Base-by-base conservation (phyloP, 2,888 invertebrate species). In the Mythimna loreyi region DNA sequence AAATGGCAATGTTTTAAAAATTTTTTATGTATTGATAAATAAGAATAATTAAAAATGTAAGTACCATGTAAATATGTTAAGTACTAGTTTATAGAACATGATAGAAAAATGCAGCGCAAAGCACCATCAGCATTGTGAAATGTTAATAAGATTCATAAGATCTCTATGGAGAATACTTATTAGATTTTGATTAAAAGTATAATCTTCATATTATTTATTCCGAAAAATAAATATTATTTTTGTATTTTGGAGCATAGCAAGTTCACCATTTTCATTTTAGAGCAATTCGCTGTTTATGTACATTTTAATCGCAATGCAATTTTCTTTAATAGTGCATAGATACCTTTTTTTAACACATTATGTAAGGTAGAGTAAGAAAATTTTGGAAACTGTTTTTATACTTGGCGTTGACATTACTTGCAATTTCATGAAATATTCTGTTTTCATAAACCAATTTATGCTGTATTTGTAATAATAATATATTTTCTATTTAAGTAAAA, bases 251-350 rank as follows among this genome's bases (percentile, higher is more conserved):
- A 72, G 28, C 57, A 63, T 1, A 55, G 55, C 73, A 64, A 30
- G n/a, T 25, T 30, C 33, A 21, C 9, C 19, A 23, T 13, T 3
- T 21, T 16, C 43, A 28, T 19, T 45, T 55, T 30, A 50, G 3
- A 55, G 33, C 13, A 25, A 50, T n/a, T 73, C 79, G 67, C 75
- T 45, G 47, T 6, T 33, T 8, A 49, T 11, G 19, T 45, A 21
- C 28, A 28, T 11, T 45, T 55, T 21, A 11, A 40, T 73, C 49
- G 74, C 74, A 59, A n/a, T 33, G 74, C 74, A 30, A 36, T 25
- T 55, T 23, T 19, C 9, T n/a, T 28, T 40, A 13, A 16, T 43
- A 11, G 8, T 21, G n/a, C 9, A n/a, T n/a, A n/a, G n/a, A n/a
- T n/a, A n/a, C n/a, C n/a, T n/a, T n/a, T n/a, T n/a, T n/a, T n/a